phyloP scores from a whole-genome alignment of 2,113 vertebrate species.

The Eonycteris spelaea region DNA sequence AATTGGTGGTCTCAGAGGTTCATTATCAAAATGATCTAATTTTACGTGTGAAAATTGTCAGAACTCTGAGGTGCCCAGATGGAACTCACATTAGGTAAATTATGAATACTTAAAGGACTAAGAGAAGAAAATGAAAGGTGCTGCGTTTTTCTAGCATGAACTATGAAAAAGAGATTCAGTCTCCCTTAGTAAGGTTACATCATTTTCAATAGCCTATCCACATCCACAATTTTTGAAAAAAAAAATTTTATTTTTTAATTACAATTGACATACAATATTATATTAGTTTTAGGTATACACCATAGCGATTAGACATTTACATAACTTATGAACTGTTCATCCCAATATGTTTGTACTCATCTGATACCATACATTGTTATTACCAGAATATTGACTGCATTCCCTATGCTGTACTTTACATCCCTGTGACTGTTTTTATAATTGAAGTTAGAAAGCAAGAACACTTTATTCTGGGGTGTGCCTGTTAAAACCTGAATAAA shows the following conservation, averaged over 20 bases:
- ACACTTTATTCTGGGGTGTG: not conserved
- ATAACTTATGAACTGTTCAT: not conserved
- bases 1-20: not conserved
- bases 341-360: not conserved
- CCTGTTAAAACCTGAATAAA: not conserved
- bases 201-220: not conserved
- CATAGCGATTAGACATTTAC: not conserved
- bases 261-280: not conserved
- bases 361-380: not conserved
- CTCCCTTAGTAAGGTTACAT: not conserved
- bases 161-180: not conserved
- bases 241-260: not conserved
- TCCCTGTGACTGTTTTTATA: not conserved
- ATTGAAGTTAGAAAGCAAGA: not conserved
- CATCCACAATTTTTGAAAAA: not conserved
- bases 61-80: not conserved
- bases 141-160: not conserved
- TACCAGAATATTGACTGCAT: not conserved
- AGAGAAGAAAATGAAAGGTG: fast-evolving
- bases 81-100: not conserved
- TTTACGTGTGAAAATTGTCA: not conserved
- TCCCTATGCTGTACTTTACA: not conserved
- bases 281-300: not conserved
- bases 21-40: not conserved
- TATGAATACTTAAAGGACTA: not conserved